Conservation (phyloP, 2,797 vertebrate species). For the Caiman crocodilus region DNA sequence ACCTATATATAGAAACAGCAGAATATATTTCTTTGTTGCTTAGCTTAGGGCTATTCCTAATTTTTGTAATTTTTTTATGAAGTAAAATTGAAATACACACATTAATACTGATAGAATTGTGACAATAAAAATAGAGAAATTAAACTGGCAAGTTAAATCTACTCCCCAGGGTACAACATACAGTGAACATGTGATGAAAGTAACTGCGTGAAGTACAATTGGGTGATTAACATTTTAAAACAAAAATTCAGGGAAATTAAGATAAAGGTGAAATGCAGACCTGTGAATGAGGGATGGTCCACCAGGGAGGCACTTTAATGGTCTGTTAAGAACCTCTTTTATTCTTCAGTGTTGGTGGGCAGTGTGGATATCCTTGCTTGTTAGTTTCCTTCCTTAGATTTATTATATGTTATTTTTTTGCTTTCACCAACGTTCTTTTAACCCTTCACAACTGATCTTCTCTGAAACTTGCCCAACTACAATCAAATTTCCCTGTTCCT, state of each 20-base stretch:
- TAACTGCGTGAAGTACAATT: neutral
- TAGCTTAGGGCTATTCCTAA: fast-evolving
- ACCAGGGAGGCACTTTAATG: neutral
- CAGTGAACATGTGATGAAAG: neutral
- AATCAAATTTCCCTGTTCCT: neutral
- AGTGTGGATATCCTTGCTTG: neutral
- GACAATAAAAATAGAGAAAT: neutral
- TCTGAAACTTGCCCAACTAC: neutral
- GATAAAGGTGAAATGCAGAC: neutral
- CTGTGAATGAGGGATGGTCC: neutral
- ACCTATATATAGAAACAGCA: neutral
- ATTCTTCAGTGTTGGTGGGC: neutral
- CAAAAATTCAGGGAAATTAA: neutral
- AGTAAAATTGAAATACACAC: neutral
- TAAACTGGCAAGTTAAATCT: neutral
- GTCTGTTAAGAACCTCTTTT: neutral
- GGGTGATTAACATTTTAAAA: neutral
- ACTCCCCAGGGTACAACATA: neutral
- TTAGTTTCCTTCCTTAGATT: neutral
- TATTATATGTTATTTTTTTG: neutral
- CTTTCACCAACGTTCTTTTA: neutral
- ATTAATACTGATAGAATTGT: too few relatives aligned
- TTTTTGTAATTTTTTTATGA: neutral
- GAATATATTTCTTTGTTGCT: neutral
- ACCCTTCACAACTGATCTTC: neutral